These are phyloP conservation scores for Nettapus auritus DNA, from an alignment of 2,113 vertebrate species.

Conservation along the genomic window DNA sequence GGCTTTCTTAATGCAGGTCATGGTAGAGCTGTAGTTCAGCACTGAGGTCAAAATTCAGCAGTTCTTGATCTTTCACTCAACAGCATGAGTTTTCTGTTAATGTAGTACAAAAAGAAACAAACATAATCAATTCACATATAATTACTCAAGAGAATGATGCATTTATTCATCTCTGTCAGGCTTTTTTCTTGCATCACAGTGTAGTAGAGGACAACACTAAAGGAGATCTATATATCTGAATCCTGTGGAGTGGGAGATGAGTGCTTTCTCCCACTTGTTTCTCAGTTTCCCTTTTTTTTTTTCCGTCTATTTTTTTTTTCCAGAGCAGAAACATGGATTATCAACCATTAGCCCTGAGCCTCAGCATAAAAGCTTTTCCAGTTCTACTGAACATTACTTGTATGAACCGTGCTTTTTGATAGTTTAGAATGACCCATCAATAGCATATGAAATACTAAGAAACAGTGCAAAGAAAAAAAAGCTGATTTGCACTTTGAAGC, in stretches of 20 bases:
- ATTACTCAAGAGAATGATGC: not conserved
- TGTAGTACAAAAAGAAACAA: not conserved
- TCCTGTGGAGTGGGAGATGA: not conserved
- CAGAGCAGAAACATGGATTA: not conserved
- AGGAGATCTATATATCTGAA: not conserved
- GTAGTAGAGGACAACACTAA: not conserved
- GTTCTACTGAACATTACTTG: not conserved
- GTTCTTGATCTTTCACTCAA: not conserved
- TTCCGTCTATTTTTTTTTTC: not conserved
- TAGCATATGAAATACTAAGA: not conserved
- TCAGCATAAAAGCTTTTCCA: not conserved
- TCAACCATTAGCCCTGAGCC: not conserved
- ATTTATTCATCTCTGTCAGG: not conserved
- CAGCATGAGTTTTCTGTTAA: not conserved
- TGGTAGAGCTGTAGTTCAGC: not conserved
- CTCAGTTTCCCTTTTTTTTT: not conserved
- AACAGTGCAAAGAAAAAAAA: not conserved
- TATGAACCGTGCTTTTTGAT: fast-evolving
- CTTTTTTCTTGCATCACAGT: not conserved
- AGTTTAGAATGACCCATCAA: not conserved
- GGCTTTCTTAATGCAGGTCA: not conserved
- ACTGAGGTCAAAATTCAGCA: not conserved
- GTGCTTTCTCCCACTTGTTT: not conserved
- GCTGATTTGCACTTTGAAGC: not conserved
- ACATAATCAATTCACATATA: not conserved